Conservation (phyloP, 2,888 invertebrate species). For the Ethmia dodecea region DNA sequence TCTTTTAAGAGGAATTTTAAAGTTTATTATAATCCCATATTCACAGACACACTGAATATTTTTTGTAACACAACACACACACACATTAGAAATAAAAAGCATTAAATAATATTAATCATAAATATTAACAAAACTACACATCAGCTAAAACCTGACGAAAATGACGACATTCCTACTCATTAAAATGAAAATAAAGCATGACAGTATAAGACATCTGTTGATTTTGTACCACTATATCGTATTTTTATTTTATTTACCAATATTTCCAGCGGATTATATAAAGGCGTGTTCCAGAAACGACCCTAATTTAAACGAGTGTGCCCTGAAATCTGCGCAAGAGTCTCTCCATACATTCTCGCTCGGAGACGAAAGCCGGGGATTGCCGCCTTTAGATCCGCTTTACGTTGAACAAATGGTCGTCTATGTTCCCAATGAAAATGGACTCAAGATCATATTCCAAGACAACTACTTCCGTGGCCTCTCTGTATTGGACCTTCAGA, state of each 20-base stretch:
- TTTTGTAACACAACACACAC: no score
- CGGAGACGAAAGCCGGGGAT: slow-evolving; percentile 38
- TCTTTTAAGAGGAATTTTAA: no score
- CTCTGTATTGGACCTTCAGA: slow-evolving; percentile 37
- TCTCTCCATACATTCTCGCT: slow-evolving; percentile 41
- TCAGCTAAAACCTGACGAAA: no score
- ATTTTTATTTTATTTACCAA: neutral
- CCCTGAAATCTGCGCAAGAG: slow-evolving; percentile 42
- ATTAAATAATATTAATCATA: no score
- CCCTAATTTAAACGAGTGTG: slow-evolving; percentile 50
- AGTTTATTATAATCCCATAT: no score
- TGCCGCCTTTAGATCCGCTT: slow-evolving; percentile 44
- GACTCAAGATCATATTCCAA: slow-evolving; percentile 43
- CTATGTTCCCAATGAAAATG: slow-evolving; percentile 49
- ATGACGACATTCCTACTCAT: no score
- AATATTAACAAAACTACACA: no score
- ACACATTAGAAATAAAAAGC: no score
- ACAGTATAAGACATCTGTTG: no score
- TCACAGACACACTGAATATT: no score
- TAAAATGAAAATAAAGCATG: no score
- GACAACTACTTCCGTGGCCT: slow-evolving; percentile 51
- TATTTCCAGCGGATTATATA: slow-evolving; percentile 47
- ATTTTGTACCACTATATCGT: neutral
- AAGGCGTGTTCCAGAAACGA: slow-evolving; percentile 49
- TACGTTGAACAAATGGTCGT: slow-evolving; percentile 47